Evolutionary conservation across 2,888 invertebrate genomes (phyloP), one percentile per base, ranked within the genome.

Genomic region (Mesochorus sp.): DNA sequence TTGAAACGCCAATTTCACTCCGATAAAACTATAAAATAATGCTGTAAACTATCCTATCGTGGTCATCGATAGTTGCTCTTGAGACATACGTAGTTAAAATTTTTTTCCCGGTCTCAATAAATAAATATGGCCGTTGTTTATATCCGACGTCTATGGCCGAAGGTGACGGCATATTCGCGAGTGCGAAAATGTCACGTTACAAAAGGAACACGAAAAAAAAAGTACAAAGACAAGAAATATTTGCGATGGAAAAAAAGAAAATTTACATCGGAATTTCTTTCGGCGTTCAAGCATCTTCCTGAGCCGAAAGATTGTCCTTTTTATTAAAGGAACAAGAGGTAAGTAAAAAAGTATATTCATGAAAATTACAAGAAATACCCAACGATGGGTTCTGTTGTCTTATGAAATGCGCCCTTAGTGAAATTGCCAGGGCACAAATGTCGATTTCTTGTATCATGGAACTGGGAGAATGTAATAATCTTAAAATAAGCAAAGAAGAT

Each of bases 161-260:
- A n/a, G n/a, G n/a, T n/a, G n/a, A n/a, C n/a, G n/a, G n/a, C n/a
- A n/a, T n/a, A n/a, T n/a, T n/a, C n/a, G n/a, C n/a, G n/a, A n/a
- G n/a, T n/a, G n/a, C n/a, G n/a, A n/a, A n/a, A n/a, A n/a, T n/a
- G n/a, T n/a, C n/a, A n/a, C n/a, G n/a, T n/a, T 31, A 31, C 31
- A 31, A 31, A 31, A 47, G 44, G 47, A 62, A 62, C 47, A 62
- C 44, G n/a, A 61, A 44, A 61, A 28, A 44, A 10, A 59, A 44
- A 61, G 28, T 61, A 42, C 61, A 62, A 62, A 34, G 12, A 62
- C 31, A 47, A 62, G 19, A 62, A 47, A 47, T 47, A 62, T 62
- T 62, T 62, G 17, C 47, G 47, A 62, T 47, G 44, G 62, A 47
- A 62, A 62, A 26, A 34, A 28, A 62, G 62, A 47, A 62, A 62